Base-by-base conservation (phyloP, 2,113 vertebrate species). In the Mesocricetus auratus region DNA sequence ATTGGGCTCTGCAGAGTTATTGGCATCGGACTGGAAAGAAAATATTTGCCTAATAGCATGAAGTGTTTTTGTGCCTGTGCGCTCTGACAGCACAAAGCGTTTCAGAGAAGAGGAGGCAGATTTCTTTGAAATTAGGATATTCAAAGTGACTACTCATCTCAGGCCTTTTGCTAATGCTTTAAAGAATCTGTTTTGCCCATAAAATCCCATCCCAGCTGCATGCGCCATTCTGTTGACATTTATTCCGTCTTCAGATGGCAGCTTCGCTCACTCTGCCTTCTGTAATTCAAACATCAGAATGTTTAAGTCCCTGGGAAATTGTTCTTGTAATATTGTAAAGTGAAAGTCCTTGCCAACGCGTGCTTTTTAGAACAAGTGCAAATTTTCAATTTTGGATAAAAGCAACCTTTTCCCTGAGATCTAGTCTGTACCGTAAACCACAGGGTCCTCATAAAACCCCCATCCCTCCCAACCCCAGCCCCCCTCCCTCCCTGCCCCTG, bases 181-280 rank as follows among this genome's bases (percentile, higher is more conserved):
- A 92, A 92, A 94, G 85, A 92, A 68, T 86, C 88, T 97, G 93
- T 94, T 94, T 93, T 82, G 94, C 97, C 91, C 96, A 94, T 98
- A 96, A 97, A 96, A 95, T 89, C 94, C 69, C 42, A 83, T 82
- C 69, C 89, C 77, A 13, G 66, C 91, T 86, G 77, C 78, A 42
- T 0, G 16, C 0, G 5, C 92, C 90, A 21, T 73, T 86, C 86
- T 1, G 73, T 1, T 73, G 93, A 62, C 96, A 89, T 87, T 86
- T 93, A 89, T 93, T 82, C 74, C 50, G 21, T 95, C 81, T 83
- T 75, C 93, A 58, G 39, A 86, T 1, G 36, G 92, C 91, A 45
- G 50, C 50, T 86, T 53, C 82, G 47, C 68, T 64, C 90, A 73
- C 93, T 89, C 91, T 89, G 8, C 90, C 75, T 94, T 92, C 97